Conservation (phyloP, 2,888 invertebrate species). For the Patella caerulea region DNA sequence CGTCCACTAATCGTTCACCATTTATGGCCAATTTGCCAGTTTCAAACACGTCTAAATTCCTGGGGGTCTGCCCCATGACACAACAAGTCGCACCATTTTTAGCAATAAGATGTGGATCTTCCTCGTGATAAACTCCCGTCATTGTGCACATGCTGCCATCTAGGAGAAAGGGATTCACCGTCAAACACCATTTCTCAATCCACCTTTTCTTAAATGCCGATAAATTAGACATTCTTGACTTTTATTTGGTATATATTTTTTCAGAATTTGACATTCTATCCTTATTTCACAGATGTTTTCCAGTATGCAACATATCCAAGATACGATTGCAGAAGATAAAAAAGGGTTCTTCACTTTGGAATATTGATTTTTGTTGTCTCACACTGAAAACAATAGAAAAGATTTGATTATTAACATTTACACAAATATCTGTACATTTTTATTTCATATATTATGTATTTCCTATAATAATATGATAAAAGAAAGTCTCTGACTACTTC, state of each 20-base stretch:
- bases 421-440: too few species aligned
- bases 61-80: not conserved
- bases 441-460: too few species aligned
- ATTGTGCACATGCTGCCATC: conserved; percentile 35
- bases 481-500: too few species aligned
- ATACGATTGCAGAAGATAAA: too few species aligned
- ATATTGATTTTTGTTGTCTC: too few species aligned
- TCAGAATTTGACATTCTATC: too few species aligned
- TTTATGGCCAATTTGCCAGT: not conserved
- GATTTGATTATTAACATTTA: too few species aligned
- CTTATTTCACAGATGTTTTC: too few species aligned
- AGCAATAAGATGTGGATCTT: not conserved
- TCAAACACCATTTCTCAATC: conserved; percentile 38
- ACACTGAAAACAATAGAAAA: too few species aligned
- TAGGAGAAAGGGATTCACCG: conserved; percentile 33
- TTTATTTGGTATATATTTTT: not conserved
- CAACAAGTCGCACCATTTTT: not conserved
- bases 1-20: not conserved
- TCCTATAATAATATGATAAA: too few species aligned
- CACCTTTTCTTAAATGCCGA: conserved; percentile 34
- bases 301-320: too few species aligned
- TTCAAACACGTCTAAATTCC: not conserved
- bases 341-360: too few species aligned
- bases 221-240: conserved; percentile 18
- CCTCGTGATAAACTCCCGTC: not conserved